A percentile compares a stretch with the other conserved stretches of the same genome.
Evolutionary conservation across 2,888 invertebrate species (phyloP).

Genomic region (Cancer borealis): DNA sequence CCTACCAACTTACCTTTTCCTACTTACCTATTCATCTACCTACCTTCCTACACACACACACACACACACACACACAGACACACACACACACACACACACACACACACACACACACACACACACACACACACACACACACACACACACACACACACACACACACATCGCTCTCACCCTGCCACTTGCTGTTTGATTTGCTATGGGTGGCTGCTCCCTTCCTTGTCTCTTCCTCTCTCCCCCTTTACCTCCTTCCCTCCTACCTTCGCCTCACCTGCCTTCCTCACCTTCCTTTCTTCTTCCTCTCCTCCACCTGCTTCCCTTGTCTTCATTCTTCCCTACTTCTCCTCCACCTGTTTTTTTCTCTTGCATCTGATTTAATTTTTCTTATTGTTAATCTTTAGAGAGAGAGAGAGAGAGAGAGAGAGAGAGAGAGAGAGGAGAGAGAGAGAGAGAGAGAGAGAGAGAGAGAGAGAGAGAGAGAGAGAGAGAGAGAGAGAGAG

Average conservation of each 20-base stretch:
- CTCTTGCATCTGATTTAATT: neutral
- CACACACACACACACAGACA: conserved; percentile 51
- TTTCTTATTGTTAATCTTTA: no score
- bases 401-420: no score
- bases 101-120: conserved; percentile 29
- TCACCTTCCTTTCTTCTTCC: neutral
- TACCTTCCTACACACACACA: conserved; percentile 45
- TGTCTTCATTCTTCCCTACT: neutral
- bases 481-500: no score
- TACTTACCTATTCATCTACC: neutral
- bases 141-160: conserved; percentile 53
- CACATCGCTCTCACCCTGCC: conserved; percentile 24
- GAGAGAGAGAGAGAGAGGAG: no score
- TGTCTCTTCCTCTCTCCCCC: neutral
- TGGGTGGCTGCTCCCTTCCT: conserved; percentile 25
- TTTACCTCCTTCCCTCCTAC: neutral
- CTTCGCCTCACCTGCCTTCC: neutral
- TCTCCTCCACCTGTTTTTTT: no score
- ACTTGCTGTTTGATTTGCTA: neutral
- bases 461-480: no score
- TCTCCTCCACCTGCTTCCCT: neutral
- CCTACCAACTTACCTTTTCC: neutral
- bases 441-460: no score
- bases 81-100: conserved; percentile 52
- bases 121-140: conserved; percentile 36